Conservation (phyloP, 2,888 invertebrate species). For the Monopis laevigella region DNA sequence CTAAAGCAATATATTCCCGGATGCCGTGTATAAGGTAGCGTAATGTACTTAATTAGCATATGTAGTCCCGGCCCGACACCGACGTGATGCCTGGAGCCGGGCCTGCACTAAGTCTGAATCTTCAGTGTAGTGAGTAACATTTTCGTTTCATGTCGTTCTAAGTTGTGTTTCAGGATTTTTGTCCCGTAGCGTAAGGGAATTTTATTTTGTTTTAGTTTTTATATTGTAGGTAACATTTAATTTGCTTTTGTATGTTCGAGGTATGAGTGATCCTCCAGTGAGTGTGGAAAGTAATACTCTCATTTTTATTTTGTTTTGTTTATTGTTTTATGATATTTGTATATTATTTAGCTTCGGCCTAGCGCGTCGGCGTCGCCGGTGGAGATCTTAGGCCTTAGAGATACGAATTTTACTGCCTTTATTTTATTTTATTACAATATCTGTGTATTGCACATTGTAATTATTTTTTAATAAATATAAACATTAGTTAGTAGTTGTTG, state of each 20-base stretch:
- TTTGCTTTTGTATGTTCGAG: not conserved
- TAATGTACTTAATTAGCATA: no score
- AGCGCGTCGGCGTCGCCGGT: conserved; percentile 66
- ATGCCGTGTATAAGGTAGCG: no score
- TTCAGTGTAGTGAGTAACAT: conserved; percentile 66
- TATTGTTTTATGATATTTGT: conserved; percentile 58
- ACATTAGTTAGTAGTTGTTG: conserved; percentile 65
- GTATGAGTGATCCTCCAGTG: conserved; percentile 32
- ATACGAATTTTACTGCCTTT: conserved; percentile 68
- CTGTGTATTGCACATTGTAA: conserved; percentile 66
- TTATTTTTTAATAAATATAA: conserved; percentile 63
- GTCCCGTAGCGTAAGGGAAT: conserved; percentile 68
- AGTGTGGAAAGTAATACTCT: conserved; percentile 61
- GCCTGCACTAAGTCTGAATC: conserved; percentile 61
- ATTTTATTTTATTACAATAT: conserved; percentile 67
- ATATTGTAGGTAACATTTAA: conserved; percentile 22
- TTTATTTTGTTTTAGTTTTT: conserved; percentile 63
- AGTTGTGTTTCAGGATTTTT: conserved; percentile 67
- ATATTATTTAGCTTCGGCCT: conserved; percentile 62
- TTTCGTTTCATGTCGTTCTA: conserved; percentile 66
- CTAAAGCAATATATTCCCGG: no score
- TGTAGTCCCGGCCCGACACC: no score
- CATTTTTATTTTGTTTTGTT: conserved; percentile 45
- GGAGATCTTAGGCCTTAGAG: conserved; percentile 53
- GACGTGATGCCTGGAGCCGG: no score